Base-by-base conservation (phyloP, 1,140 invertebrate genomes). In the Camponotus pennsylvanicus region DNA sequence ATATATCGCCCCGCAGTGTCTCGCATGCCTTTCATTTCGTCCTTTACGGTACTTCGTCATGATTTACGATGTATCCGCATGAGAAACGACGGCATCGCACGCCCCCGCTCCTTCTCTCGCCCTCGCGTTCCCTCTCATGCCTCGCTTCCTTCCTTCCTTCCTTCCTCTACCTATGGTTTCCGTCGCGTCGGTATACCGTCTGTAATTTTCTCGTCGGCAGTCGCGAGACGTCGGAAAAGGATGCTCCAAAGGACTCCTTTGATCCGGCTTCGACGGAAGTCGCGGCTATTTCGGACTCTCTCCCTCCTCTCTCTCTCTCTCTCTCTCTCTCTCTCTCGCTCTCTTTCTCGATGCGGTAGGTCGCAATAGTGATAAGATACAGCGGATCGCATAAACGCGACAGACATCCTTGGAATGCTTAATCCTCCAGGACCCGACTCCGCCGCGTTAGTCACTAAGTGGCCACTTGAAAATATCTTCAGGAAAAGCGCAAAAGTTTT, bases 11-110 rank as follows among this genome's bases (percentile, higher is more conserved):
- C 40, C 63, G 27, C 82, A 80, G 76, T 89, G 86, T 91, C 90
- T 91, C 89, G 89, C 89, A 88, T 91, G 89, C 77, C 90, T 90
- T 89, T 91, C 90, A 79, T 90, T 91, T 91, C 90, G 79, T 91
- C 85, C 89, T 91, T 91, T 90, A 91, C 89, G 90, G 90, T 90
- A 89, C 89, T 91, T 89, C 87, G 89, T 91, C 89, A 91, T 90
- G 90, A 91, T 91, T 91, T 91, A 91, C 87, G 90, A 85, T 59
- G 69, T 89, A 91, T 91, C 90, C 90, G 89, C 90, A 90, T 86
- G 90, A 91, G 64, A 87, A 91, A 88, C 89, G 84, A 88, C 70
- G 86, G 61, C 79, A 85, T 86, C 86, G 86, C 88, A 76, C 78
- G 49, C 77, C 61, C 32, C 61, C 61, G 6, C 66, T 37, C 27